These are phyloP conservation scores for Sandelia bainsii DNA, from an alignment of 2,797 vertebrate genomes.

Conservation along the genomic window DNA sequence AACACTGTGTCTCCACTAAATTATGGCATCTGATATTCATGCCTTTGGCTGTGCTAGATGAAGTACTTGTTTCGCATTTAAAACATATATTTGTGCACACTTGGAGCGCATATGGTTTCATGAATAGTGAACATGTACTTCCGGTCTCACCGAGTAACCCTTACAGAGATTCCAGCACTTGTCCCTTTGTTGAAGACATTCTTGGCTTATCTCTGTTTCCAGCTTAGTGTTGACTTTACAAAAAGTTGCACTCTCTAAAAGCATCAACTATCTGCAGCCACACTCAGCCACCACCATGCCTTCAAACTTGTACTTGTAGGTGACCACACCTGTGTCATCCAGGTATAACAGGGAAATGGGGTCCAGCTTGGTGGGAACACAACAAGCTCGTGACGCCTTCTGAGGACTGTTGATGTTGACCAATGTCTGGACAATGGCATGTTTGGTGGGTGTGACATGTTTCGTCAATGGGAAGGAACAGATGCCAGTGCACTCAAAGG, in stretches of 20 bases:
- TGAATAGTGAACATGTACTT: conserved; percentile 31
- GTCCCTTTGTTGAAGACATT: conserved; percentile 30
- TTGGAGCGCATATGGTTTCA: conserved; percentile 30
- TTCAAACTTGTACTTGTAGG: conserved; percentile 98
- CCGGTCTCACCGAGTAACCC: conserved; percentile 34
- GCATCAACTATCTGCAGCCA: conserved; percentile 93
- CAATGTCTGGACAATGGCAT: conserved; percentile 96
- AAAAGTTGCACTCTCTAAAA: conserved; percentile 37
- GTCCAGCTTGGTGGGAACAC: conserved; percentile 96
- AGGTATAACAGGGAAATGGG: conserved; percentile 97
- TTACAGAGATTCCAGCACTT: conserved; percentile 31
- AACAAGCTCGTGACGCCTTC: conserved; percentile 93
- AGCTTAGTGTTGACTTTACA: conserved; percentile 58
- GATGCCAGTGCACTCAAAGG: conserved; percentile 92
- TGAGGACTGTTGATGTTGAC: conserved; percentile 94
- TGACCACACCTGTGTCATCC: conserved; percentile 95
- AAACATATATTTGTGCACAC: conserved; percentile 81
- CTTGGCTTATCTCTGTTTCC: conserved; percentile 32
- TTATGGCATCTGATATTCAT: conserved; percentile 14
- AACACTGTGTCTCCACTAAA: conserved; percentile 25
- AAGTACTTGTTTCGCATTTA: conserved; percentile 86
- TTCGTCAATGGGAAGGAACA: conserved; percentile 94
- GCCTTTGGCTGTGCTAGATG: conserved; percentile 70
- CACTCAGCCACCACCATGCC: conserved; percentile 98
- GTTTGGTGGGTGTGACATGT: conserved; percentile 96